A percentile compares a stretch with the other conserved stretches of the same genome.
Conservation (phyloP, 2,113 vertebrate species). For the Pontoporia blainvillei region DNA sequence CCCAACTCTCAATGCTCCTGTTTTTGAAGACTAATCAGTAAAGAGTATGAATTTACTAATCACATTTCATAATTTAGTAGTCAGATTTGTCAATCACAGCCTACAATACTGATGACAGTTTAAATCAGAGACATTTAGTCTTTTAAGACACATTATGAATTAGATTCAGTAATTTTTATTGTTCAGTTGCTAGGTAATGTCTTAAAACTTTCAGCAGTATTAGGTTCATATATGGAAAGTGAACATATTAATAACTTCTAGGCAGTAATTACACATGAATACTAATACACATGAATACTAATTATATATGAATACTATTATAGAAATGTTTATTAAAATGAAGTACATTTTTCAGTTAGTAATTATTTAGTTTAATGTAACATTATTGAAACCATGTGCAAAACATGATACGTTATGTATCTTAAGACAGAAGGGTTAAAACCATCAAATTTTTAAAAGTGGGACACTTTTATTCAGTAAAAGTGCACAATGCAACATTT, state of each 20-base stretch:
- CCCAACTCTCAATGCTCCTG: not conserved
- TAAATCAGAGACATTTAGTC: not conserved
- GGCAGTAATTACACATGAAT: not conserved
- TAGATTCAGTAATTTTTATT: not conserved
- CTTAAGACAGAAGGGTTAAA: not conserved
- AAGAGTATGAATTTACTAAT: not conserved
- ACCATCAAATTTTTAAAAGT: not conserved
- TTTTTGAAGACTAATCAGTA: not conserved
- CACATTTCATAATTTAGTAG: not conserved
- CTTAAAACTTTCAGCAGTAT: not conserved
- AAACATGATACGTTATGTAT: not conserved
- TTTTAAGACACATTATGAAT: not conserved
- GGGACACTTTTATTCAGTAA: not conserved
- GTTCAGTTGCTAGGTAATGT: not conserved
- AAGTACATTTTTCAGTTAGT: not conserved
- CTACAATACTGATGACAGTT: not conserved
- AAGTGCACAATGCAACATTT: not conserved
- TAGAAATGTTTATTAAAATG: not conserved
- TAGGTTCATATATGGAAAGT: not conserved
- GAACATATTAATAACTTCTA: not conserved
- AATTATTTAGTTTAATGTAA: not conserved
- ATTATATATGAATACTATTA: not conserved
- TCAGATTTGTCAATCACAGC: not conserved
- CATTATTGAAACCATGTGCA: not conserved
- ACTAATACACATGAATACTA: not conserved